These are phyloP conservation scores for Lysandra coridon DNA, from an alignment of 2,888 invertebrate species.

Conservation along the genomic window DNA sequence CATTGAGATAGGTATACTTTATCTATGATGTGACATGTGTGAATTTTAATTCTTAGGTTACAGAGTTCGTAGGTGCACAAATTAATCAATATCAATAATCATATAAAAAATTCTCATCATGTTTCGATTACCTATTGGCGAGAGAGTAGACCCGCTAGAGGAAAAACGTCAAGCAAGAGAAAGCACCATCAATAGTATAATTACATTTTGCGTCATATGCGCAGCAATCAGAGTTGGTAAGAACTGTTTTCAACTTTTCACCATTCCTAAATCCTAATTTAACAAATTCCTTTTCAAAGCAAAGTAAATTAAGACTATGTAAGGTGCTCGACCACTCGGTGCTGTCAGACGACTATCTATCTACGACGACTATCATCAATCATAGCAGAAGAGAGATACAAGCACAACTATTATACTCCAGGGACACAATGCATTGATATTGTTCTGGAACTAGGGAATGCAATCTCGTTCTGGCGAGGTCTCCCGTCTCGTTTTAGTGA, in stretches of 20 bases:
- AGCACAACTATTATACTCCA: no score
- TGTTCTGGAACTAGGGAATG: no score
- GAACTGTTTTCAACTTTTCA: conserved; percentile 37
- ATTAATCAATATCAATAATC: neutral
- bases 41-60: conserved; percentile 3
- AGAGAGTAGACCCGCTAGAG: conserved; percentile 72
- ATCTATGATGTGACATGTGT: no score
- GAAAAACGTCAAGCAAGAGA: conserved; percentile 74
- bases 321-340: neutral
- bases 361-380: no score
- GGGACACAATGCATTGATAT: no score
- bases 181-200: conserved; percentile 70
- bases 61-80: neutral
- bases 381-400: no score
- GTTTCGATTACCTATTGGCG: conserved; percentile 74
- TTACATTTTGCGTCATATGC: conserved; percentile 71
- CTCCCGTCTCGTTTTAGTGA: no score
- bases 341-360: neutral
- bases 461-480: no score
- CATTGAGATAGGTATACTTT: no score
- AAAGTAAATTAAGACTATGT: no score
- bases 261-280: neutral
- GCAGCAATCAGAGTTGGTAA: conserved; percentile 71
- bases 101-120: conserved; percentile 39
- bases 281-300: neutral